phyloP scores from a whole-genome alignment of 2,888 invertebrate species.

The Craniophora ligustri region DNA sequence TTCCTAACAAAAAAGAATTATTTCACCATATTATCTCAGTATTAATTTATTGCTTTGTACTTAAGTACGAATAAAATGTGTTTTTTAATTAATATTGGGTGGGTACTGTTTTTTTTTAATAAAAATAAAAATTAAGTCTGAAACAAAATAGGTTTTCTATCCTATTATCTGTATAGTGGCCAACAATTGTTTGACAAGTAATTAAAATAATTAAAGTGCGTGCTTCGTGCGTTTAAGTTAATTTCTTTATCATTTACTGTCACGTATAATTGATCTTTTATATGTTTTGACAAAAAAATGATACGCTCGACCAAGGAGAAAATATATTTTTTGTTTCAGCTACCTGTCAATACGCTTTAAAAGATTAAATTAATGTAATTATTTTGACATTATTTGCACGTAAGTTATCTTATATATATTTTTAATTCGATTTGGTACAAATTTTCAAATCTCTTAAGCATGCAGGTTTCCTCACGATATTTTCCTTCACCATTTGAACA shows the following conservation, averaged over 20 bases:
- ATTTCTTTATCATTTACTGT: constrained; percentile 39
- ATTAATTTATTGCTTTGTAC: too few species aligned
- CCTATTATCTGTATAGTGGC: neutral
- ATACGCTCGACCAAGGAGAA: constrained; percentile 27
- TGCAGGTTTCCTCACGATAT: too few species aligned
- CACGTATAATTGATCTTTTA: constrained; percentile 35
- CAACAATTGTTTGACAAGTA: constrained; percentile 52
- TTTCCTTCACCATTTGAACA: too few species aligned
- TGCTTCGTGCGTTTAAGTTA: constrained; percentile 52
- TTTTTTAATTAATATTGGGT: too few species aligned
- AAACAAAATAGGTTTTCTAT: constrained; percentile 18
- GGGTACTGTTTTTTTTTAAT: too few species aligned
- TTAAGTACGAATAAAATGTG: too few species aligned
- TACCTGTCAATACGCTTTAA: constrained; percentile 33
- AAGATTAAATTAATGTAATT: neutral
- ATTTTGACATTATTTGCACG: neutral
- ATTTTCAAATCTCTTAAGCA: too few species aligned
- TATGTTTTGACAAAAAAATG: constrained; percentile 15
- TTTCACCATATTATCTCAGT: too few species aligned
- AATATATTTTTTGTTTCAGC: constrained; percentile 37
- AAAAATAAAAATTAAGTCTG: too few species aligned
- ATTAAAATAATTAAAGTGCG: constrained; percentile 61
- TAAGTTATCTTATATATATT: too few species aligned
- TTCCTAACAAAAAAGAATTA: too few species aligned
- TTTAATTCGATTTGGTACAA: too few species aligned